A percentile compares a stretch with the other conserved stretches of the same genome.
Evolutionary conservation across 1,140 invertebrate genomes (phyloP).

Genomic region (Drosophila azteca): DNA sequence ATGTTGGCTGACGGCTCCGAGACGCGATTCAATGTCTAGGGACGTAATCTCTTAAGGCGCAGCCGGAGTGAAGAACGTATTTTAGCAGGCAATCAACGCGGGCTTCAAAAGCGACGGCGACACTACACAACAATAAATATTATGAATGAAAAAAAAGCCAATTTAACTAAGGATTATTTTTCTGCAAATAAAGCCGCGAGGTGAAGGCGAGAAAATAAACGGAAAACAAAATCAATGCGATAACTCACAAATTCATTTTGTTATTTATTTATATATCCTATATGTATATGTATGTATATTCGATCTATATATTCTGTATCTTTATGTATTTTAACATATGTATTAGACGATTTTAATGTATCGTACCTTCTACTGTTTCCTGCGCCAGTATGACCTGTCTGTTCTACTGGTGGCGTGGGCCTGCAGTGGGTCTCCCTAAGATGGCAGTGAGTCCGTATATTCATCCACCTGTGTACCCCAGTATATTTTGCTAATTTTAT

Average conservation of each 20-base stretch:
- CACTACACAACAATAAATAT: constrained; percentile 52
- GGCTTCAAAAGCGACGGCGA: constrained; percentile 62
- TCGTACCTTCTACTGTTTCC: neutral
- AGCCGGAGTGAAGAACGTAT: neutral
- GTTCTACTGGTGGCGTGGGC: no score
- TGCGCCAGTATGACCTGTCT: no score
- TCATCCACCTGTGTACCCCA: no score
- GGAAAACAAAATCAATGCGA: constrained; percentile 12
- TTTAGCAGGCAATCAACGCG: constrained; percentile 64
- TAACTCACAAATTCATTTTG: constrained; percentile 30
- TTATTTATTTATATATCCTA: constrained; percentile 51
- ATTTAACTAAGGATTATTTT: constrained; percentile 14
- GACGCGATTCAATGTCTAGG: constrained; percentile 93
- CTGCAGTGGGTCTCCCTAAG: no score
- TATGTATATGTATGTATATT: constrained; percentile 39
- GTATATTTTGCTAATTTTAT: constrained; percentile 21
- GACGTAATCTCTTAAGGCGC: neutral
- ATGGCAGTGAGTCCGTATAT: no score
- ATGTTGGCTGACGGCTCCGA: constrained; percentile 97
- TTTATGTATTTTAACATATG: constrained; percentile 49
- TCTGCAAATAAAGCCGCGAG: neutral
- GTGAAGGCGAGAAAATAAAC: neutral
- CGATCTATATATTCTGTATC: constrained; percentile 17
- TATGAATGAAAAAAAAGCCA: constrained; percentile 7
- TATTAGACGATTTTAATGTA: constrained; percentile 54